Conservation (phyloP, 2,888 invertebrate genomes). For the Abrostola triplasia region DNA sequence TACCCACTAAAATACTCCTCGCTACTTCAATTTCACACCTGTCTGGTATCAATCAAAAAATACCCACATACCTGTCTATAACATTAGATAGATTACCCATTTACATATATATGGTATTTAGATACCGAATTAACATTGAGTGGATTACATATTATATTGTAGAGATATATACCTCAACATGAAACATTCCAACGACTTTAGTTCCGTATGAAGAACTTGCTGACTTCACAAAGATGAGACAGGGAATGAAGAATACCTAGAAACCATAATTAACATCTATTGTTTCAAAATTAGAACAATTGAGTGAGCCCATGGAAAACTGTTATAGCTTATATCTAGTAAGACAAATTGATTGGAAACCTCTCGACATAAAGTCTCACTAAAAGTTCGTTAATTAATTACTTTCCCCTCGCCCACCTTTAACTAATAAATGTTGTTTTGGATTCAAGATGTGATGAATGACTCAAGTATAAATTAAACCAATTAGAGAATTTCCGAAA, state of each 20-base stretch:
- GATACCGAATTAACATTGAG: conserved; percentile 30
- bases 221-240: conserved; percentile 15
- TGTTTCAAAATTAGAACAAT: conserved; percentile 44
- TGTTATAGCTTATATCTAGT: conserved; percentile 35
- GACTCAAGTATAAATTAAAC: conserved; percentile 76
- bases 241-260: too few species aligned
- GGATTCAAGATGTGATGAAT: conserved; percentile 70
- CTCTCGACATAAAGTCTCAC: conserved; percentile 61
- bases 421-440: conserved; percentile 67
- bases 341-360: conserved; percentile 64
- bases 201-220: background rate
- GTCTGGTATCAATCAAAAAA: conserved; percentile 61
- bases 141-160: conserved; percentile 17
- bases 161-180: background rate
- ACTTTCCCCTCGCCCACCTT: conserved; percentile 67
- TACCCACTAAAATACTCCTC: conserved; percentile 43
- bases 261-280: background rate
- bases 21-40: conserved; percentile 65
- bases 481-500: conserved; percentile 69
- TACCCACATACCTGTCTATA: conserved; percentile 51
- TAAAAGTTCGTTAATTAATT: conserved; percentile 76
- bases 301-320: conserved; percentile 35
- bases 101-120: conserved; percentile 38
- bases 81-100: conserved; percentile 39
- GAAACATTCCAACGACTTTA: background rate